phyloP scores from a whole-genome alignment of 2,888 invertebrate genomes.

The Agrilus biguttatus region DNA sequence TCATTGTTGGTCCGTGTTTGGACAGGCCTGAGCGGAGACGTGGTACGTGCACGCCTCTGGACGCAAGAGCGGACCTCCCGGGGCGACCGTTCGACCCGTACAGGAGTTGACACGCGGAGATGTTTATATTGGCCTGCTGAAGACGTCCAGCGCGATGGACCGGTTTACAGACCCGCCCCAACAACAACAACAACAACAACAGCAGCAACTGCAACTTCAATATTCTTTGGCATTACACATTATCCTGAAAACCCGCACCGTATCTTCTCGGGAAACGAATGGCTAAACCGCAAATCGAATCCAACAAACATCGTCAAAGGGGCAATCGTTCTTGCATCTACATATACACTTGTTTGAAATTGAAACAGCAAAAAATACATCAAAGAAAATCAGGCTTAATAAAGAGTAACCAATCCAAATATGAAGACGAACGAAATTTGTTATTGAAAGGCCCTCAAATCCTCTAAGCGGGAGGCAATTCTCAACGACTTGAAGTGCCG shows the following conservation, averaged over 20 bases:
- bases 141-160: slow-evolving; percentile 9
- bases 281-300: slow-evolving; percentile 1
- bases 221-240: not conserved
- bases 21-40: slow-evolving; percentile 29
- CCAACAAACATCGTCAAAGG: not conserved
- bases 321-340: too few relatives aligned
- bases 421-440: too few relatives aligned
- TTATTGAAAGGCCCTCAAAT: too few relatives aligned
- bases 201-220: not conserved
- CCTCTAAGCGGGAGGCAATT: too few relatives aligned
- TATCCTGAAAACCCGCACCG: not conserved
- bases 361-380: too few relatives aligned
- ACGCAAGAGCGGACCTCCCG: slow-evolving; percentile 13
- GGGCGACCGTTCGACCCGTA: slow-evolving; percentile 13
- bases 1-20: slow-evolving; percentile 60
- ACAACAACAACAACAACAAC: not conserved
- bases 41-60: slow-evolving; percentile 28
- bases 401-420: too few relatives aligned
- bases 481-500: too few relatives aligned
- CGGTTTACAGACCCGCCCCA: slow-evolving; percentile 9
- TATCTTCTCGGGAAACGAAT: not conserved
- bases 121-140: slow-evolving; percentile 13
- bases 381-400: too few relatives aligned
- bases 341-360: too few relatives aligned
- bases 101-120: slow-evolving; percentile 14